Evolutionary conservation across 2,888 invertebrate species (phyloP).

Genomic region (Hoplodrina blanda): DNA sequence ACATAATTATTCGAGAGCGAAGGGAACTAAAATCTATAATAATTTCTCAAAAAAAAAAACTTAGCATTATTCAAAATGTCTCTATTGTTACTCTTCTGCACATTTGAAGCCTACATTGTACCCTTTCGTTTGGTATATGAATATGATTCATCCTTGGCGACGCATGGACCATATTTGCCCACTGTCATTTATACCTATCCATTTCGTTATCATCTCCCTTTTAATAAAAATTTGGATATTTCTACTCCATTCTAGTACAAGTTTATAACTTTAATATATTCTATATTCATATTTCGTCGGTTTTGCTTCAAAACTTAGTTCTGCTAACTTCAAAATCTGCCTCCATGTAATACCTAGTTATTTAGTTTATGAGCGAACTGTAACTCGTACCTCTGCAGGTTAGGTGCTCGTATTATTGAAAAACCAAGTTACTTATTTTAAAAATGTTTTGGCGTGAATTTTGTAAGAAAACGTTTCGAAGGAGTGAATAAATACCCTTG

Average conservation of each 20-base stretch:
- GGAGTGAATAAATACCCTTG: slow-evolving; percentile 21
- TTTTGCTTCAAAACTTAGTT: neutral
- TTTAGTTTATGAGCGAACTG: slow-evolving; percentile 4
- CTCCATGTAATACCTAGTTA: neutral
- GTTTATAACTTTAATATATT: slow-evolving; percentile 4
- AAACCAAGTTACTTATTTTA: neutral
- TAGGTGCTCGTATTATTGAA: neutral
- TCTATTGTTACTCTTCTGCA: no score
- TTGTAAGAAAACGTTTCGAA: slow-evolving; percentile 12
- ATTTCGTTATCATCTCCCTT: neutral
- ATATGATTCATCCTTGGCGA: no score
- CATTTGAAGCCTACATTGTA: no score
- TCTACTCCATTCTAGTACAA: neutral
- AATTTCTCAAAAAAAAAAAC: no score
- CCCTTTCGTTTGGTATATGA: no score
- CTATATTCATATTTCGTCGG: neutral
- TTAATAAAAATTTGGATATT: neutral
- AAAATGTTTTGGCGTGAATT: neutral
- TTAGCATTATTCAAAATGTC: no score
- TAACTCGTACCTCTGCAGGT: neutral
- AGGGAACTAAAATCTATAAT: no score
- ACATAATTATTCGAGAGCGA: no score
- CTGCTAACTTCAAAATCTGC: neutral
- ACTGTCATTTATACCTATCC: neutral
- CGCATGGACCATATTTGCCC: no score